phyloP scores from a whole-genome alignment of 2,797 vertebrate genomes.

The Amblyopsis hoosieri region DNA sequence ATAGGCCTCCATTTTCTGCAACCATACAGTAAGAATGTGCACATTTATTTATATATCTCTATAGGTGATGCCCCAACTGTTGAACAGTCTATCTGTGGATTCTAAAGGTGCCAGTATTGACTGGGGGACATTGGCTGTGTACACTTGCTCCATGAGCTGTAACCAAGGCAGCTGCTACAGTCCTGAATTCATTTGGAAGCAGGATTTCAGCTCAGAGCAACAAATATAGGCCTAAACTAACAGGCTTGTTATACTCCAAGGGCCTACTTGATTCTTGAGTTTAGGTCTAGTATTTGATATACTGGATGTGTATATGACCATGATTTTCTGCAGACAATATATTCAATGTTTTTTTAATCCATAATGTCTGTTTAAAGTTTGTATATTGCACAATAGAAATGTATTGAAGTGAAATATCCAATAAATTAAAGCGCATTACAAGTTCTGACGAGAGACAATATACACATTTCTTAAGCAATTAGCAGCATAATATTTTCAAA shows the following conservation, averaged over 20 bases:
- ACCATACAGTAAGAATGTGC: neutral
- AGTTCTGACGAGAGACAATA: too few species aligned
- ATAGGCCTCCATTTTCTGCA: neutral
- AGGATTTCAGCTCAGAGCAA: constrained; percentile 80
- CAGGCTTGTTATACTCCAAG: neutral
- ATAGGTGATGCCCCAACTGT: constrained; percentile 96
- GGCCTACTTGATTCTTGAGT: neutral
- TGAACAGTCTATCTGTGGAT: constrained; percentile 90
- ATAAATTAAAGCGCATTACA: too few species aligned
- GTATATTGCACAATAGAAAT: neutral
- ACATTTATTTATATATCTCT: constrained; percentile 16
- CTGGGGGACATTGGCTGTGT: constrained; percentile 90
- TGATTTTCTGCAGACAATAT: neutral
- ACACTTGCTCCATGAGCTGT: constrained; percentile 83
- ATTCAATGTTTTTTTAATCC: too few species aligned
- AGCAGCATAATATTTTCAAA: too few species aligned
- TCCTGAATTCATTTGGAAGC: constrained; percentile 95
- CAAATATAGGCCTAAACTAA: constrained; percentile 21
- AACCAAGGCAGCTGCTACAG: constrained; percentile 62
- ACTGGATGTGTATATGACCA: too few species aligned
- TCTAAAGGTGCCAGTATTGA: constrained; percentile 89
- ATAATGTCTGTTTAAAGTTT: neutral
- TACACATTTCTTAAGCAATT: too few species aligned
- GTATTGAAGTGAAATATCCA: neutral
- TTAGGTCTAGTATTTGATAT: neutral